Evolutionary conservation across 2,888 invertebrate genomes (phyloP), one percentile per base, ranked within the genome.

Genomic region (Hedychridium roseum): DNA sequence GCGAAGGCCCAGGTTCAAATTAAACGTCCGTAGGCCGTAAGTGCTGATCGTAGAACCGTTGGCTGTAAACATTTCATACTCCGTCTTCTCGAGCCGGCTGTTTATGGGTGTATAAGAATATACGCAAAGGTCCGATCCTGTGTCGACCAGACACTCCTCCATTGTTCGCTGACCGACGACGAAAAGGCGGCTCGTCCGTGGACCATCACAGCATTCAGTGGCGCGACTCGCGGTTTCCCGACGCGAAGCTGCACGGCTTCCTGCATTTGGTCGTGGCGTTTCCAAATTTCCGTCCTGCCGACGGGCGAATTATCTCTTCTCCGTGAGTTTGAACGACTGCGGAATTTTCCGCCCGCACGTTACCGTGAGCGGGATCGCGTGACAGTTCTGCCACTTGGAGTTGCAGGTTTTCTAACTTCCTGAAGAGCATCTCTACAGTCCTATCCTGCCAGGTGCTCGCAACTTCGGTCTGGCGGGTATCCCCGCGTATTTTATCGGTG

Each of bases 41-140:
- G 73, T 76, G 1, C 53, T 27, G 4, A 76, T 74, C 0, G 31
- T 15, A 0, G 70, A 50, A 5, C 69, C 67, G 39, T 77, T 76
- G 0, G 71, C 73, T 6, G 74, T 75, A 37, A 40, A 62, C 1
- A 75, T 45, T 30, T 58, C 48, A 40, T 68, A 75, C 20, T 15
- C 9, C 1, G 66, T 54, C 26, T 55, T 21, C 54, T 52, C 27
- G 5, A 54, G 53, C 17, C 50, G 48, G 2, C 57, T 52, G n/a
- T 45, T 44, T 9, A 68, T 40, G 3, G 37, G 4, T 9, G 48
- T 39, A 9, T 42, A 40, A 1, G 60, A 59, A 37, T 53, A 50
- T 1, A 59, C 57, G 21, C 56, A 63, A 55, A 1, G n/a, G n/a
- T n/a, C n/a, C n/a, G n/a, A n/a, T n/a, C 57, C 52, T 0, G 64